Percentiles rank a stretch among this genome's conserved stretches.
phyloP scores from a whole-genome alignment of 2,888 invertebrate species.

The Proisotoma minuta region DNA sequence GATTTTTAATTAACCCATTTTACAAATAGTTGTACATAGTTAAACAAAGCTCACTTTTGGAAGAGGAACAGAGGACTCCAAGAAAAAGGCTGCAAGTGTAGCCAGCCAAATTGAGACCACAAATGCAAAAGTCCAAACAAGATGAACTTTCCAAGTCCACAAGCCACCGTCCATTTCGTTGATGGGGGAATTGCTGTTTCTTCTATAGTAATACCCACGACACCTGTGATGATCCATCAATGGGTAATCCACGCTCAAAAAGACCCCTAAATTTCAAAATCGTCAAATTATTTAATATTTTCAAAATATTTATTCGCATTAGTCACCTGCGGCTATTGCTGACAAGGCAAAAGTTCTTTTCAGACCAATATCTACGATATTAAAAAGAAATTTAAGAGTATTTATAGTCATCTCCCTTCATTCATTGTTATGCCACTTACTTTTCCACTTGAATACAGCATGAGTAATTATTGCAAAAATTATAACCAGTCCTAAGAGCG shows the following conservation, averaged over 20 bases:
- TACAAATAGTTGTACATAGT: background rate
- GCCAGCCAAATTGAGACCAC: slow-evolving; percentile 39
- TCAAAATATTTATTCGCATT: background rate
- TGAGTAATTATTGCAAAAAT: slow-evolving; percentile 51
- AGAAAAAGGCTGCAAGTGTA: slow-evolving; percentile 38
- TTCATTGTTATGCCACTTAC: slow-evolving; percentile 16
- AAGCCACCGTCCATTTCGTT: background rate
- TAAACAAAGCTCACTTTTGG: slow-evolving; percentile 16
- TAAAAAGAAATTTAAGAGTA: too few species aligned
- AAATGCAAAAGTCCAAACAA: slow-evolving; percentile 57
- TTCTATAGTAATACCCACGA: slow-evolving; percentile 54
- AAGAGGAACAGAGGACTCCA: slow-evolving; percentile 34
- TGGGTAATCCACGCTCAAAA: slow-evolving; percentile 61
- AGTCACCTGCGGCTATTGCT: slow-evolving; percentile 25
- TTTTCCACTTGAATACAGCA: slow-evolving; percentile 36
- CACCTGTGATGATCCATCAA: slow-evolving; percentile 61
- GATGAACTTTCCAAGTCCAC: slow-evolving; percentile 57
- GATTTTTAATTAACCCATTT: background rate
- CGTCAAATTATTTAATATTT: background rate
- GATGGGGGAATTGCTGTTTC: slow-evolving; percentile 50
- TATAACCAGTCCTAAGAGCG: slow-evolving; percentile 58
- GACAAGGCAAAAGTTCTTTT: slow-evolving; percentile 32
- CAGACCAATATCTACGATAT: slow-evolving; percentile 33
- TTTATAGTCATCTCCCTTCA: too few species aligned
- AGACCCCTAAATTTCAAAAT: slow-evolving; percentile 51